Evolutionary conservation across 1,140 invertebrate genomes (phyloP), one percentile per base, ranked within the genome.

Genomic region (Nasonia vitripennis): DNA sequence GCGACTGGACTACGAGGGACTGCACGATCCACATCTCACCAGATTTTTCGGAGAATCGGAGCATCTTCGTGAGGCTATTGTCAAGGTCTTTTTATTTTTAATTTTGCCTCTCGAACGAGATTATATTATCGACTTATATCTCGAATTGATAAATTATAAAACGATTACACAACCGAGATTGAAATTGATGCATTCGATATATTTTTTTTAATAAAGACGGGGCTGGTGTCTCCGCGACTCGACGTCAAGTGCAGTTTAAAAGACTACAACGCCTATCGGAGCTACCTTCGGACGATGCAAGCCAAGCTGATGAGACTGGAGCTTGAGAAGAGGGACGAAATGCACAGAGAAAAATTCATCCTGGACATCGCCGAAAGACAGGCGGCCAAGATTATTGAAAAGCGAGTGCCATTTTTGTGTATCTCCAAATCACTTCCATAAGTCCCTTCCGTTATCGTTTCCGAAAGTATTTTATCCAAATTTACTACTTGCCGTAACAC

Each of bases 231-330:
- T 2, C 78, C 88, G 11, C 74, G 89, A 45, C 74, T 92, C n/a
- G 88, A 93, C 20, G 93, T 90, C 0, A 89, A 88, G 17, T 94
- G 93, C 83, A 90, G 89, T 0, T 73, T 91, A 6, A 89, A 89
- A 12, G 90, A 93, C 41, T 93, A 92, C 37, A 94, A 94, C 37
- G 85, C 86, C 31, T 93, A 93, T 23, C 90, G 93, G 78, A 87
- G 85, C 10, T 93, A 93, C 81, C 87, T 93, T 78, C 90, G 88
- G 70, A 90, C 89, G 48, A 7, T 93, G 34, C 83, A 92, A 12
- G 88, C 83, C 7, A 87, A 93, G 9, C 83, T 78, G 31, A 85
- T 93, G 14, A 87, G 86, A 67, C 81, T 85, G 6, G 88, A 90
- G 34, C 14, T 92, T 51, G 86, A 84, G 1, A 86, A 86, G 78